A percentile compares a stretch with the other conserved stretches of the same genome.
These are phyloP conservation scores for Oxytorus armatus DNA, from an alignment of 2,888 invertebrate genomes.

Conservation along the genomic window DNA sequence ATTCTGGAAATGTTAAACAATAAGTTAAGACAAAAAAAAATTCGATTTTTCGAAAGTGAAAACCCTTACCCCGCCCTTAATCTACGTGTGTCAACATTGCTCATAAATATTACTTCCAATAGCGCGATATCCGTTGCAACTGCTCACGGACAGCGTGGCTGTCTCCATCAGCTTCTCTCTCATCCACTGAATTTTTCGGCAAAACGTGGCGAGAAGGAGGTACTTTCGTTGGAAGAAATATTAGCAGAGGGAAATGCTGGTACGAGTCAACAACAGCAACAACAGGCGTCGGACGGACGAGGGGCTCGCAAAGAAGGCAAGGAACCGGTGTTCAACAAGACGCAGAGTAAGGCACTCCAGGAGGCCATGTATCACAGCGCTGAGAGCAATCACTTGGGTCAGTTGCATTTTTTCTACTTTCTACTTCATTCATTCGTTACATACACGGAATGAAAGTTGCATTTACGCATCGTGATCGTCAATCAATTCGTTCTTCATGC, in stretches of 20 bases:
- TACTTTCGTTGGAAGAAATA: constrained; percentile 95
- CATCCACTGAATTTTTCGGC: constrained; percentile 88
- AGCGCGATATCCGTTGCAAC: constrained; percentile 96
- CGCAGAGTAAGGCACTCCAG: constrained; percentile 93
- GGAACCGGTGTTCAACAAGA: constrained; percentile 88
- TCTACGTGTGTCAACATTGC: not conserved
- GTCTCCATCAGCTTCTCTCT: constrained; percentile 91
- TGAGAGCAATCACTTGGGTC: constrained; percentile 94
- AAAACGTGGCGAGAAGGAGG: constrained; percentile 87
- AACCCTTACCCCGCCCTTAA: too few relatives aligned
- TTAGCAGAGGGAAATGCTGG: constrained; percentile 91
- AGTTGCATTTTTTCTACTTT: constrained; percentile 59
- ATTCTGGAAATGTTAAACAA: too few relatives aligned
- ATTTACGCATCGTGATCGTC: constrained; percentile 28
- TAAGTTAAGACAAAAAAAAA: too few relatives aligned
- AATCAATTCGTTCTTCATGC: constrained; percentile 33
- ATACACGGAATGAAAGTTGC: not conserved
- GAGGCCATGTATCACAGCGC: constrained; percentile 98
- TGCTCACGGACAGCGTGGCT: constrained; percentile 93
- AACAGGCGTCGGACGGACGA: constrained; percentile 82
- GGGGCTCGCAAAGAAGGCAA: constrained; percentile 79
- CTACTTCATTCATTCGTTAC: not conserved
- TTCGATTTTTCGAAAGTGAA: too few relatives aligned
- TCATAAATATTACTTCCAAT: constrained; percentile 54
- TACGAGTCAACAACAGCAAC: constrained; percentile 68